These are phyloP conservation scores for Lordiphosa andalusiaca DNA, from an alignment of 2,888 invertebrate species.

Conservation along the genomic window DNA sequence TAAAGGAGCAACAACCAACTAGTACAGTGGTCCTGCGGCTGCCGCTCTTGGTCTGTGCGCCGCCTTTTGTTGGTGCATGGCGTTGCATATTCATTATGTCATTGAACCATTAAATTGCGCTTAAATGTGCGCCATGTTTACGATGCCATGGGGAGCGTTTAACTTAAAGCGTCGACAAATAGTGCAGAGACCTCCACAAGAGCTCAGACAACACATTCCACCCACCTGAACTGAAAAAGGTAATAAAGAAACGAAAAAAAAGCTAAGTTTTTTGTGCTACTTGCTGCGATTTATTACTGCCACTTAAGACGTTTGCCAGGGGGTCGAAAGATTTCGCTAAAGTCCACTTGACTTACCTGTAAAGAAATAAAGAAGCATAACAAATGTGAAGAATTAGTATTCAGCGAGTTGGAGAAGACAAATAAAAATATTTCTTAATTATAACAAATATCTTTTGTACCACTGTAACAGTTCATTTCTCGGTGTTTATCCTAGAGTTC, in stretches of 20 bases:
- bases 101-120: slow-evolving; percentile 76
- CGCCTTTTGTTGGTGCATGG: slow-evolving; percentile 28
- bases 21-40: neutral
- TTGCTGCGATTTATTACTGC: slow-evolving; percentile 60
- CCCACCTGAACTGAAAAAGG: slow-evolving; percentile 17
- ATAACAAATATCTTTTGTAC: neutral
- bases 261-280: slow-evolving; percentile 49
- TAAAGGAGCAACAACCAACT: slow-evolving; percentile 14
- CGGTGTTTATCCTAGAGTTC: too few relatives aligned
- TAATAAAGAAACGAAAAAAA: slow-evolving; percentile 16
- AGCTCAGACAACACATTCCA: slow-evolving; percentile 4
- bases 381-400: slow-evolving; percentile 24
- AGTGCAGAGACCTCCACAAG: slow-evolving; percentile 37
- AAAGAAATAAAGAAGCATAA: slow-evolving; percentile 38
- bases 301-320: slow-evolving; percentile 23
- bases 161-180: slow-evolving; percentile 69
- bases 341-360: slow-evolving; percentile 65
- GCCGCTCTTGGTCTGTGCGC: slow-evolving; percentile 18
- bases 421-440: neutral
- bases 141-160: slow-evolving; percentile 65
- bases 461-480: too few relatives aligned
- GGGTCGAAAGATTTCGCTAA: slow-evolving; percentile 23
- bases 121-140: slow-evolving; percentile 65
- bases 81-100: slow-evolving; percentile 76
- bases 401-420: slow-evolving; percentile 9